Conservation (phyloP, 2,888 invertebrate species). For the Philopedon plagiatum region DNA sequence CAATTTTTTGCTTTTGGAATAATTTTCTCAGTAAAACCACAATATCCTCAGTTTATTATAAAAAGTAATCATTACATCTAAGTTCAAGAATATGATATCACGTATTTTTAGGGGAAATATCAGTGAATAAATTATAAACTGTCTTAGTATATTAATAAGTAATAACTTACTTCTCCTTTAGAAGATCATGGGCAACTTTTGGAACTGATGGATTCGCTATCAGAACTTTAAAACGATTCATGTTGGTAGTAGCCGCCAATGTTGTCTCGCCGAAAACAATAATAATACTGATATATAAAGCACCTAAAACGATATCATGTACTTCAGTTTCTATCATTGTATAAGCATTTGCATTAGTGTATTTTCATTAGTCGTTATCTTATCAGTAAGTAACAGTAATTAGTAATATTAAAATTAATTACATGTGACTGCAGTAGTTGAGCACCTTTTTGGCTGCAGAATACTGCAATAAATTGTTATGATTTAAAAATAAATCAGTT, state of each 20-base stretch:
- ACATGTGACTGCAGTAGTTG: too few relatives aligned
- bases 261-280: neutral
- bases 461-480: too few relatives aligned
- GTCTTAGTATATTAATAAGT: neutral
- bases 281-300: constrained; percentile 3
- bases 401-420: too few relatives aligned
- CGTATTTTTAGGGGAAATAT: too few relatives aligned
- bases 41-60: too few relatives aligned
- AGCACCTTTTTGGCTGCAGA: too few relatives aligned
- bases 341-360: neutral
- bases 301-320: constrained; percentile 1
- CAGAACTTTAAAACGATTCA: constrained; percentile 69
- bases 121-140: too few relatives aligned
- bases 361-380: neutral
- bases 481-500: too few relatives aligned
- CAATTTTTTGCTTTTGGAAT: too few relatives aligned
- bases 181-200: constrained; percentile 66
- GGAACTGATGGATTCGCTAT: constrained; percentile 69
- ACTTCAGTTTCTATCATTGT: neutral
- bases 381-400: neutral
- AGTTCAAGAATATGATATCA: too few relatives aligned
- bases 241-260: constrained; percentile 46
- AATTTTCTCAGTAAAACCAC: too few relatives aligned
- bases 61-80: too few relatives aligned
- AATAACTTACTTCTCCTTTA: constrained; percentile 55